A percentile compares a stretch with the other conserved stretches of the same genome.
phyloP scores from a whole-genome alignment of 2,888 invertebrate genomes.

The Mythimna lalbum region DNA sequence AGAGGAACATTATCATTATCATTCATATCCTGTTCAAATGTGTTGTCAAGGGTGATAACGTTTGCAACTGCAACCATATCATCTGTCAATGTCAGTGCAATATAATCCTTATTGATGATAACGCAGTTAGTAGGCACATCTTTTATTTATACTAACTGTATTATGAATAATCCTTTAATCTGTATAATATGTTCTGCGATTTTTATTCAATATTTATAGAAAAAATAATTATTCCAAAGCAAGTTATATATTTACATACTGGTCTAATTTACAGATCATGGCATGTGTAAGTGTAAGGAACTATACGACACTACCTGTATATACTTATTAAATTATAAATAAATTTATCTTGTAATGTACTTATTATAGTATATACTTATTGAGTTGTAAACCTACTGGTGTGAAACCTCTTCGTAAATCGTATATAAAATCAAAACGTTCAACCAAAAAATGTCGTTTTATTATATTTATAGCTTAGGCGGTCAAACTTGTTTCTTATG shows the following conservation, averaged over 20 bases:
- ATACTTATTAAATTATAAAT: too few relatives aligned
- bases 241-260: constrained; percentile 15
- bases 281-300: background rate
- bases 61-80: constrained; percentile 13
- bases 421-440: background rate
- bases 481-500: background rate
- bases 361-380: background rate
- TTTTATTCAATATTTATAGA: constrained; percentile 10
- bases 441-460: background rate
- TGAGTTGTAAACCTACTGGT: background rate
- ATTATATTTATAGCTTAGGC: background rate
- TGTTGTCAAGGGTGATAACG: constrained; percentile 36
- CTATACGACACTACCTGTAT: too few relatives aligned
- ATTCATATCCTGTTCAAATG: constrained; percentile 18
- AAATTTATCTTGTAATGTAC: background rate
- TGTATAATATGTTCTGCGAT: background rate
- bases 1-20: background rate
- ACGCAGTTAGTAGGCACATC: constrained; percentile 4
- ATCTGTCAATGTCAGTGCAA: constrained; percentile 9
- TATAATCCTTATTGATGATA: constrained; percentile 18
- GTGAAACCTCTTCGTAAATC: background rate
- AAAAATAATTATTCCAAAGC: background rate
- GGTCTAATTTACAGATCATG: constrained; percentile 5
- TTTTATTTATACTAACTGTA: background rate
- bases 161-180: constrained; percentile 5